phyloP scores from a whole-genome alignment of 2,888 invertebrate species.

The Punctoribates punctum region DNA sequence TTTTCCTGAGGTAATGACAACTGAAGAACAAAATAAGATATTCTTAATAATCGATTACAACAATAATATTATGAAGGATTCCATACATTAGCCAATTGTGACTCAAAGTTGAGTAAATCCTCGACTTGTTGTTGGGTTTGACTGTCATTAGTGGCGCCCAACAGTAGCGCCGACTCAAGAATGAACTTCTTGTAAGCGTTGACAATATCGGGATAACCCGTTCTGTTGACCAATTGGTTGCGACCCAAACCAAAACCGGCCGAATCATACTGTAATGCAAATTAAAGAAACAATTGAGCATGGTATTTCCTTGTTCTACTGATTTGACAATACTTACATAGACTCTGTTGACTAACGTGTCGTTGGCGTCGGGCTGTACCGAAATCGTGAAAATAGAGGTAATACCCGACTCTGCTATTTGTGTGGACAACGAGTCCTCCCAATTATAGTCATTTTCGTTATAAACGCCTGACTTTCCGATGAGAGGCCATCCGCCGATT shows the following conservation, averaged over 20 bases:
- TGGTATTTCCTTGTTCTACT: too few species aligned
- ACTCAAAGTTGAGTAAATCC: slow-evolving; percentile 27
- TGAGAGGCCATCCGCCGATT: slow-evolving; percentile 41
- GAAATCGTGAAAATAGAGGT: neutral
- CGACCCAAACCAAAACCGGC: slow-evolving; percentile 34
- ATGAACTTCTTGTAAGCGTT: slow-evolving; percentile 39
- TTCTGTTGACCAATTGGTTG: slow-evolving; percentile 30
- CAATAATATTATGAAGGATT: neutral
- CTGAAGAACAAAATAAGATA: neutral
- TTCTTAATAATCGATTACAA: too few species aligned
- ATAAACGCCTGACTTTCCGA: neutral
- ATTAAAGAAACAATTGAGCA: too few species aligned
- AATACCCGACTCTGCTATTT: neutral
- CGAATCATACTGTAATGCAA: slow-evolving; percentile 3
- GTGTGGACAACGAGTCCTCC: slow-evolving; percentile 1
- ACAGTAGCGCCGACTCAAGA: slow-evolving; percentile 37
- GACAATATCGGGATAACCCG: slow-evolving; percentile 19
- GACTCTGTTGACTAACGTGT: slow-evolving; percentile 21
- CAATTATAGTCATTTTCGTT: neutral
- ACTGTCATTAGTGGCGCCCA: slow-evolving; percentile 33
- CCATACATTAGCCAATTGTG: slow-evolving; percentile 31
- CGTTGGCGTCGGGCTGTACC: slow-evolving; percentile 34
- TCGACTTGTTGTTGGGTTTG: slow-evolving; percentile 37
- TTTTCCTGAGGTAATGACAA: slow-evolving; percentile 44
- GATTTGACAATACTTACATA: slow-evolving; percentile 16